Percentiles rank a stretch among this genome's conserved stretches.
Evolutionary conservation across 2,797 vertebrate genomes (phyloP).

Genomic region (Threskiornis aethiopicus): DNA sequence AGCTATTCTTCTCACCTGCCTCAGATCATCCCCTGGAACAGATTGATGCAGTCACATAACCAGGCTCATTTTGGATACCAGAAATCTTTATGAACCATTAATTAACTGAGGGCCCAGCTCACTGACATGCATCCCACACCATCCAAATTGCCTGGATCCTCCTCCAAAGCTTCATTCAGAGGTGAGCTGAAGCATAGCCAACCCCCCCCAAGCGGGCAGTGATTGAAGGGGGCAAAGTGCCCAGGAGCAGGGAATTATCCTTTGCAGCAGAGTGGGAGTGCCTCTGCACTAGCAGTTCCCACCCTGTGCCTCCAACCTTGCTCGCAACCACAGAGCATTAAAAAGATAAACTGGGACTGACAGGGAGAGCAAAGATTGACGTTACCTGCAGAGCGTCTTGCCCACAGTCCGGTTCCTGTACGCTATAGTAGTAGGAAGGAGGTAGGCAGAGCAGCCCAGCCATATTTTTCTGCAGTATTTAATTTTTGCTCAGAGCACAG

Average conservation of each 20-base stretch:
- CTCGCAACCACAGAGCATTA: neutral
- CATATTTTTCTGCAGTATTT: neutral
- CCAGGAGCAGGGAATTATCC: neutral
- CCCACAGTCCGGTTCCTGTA: neutral
- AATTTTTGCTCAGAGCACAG: neutral
- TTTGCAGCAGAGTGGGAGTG: neutral
- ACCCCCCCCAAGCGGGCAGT: neutral
- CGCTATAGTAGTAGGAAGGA: neutral
- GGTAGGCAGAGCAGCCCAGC: neutral
- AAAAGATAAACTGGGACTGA: neutral
- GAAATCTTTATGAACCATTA: neutral
- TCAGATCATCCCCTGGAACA: constrained; percentile 1
- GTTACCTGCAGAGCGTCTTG: neutral
- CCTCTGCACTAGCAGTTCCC: neutral
- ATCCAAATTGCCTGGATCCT: neutral
- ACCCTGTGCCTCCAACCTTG: neutral
- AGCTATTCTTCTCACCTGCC: neutral
- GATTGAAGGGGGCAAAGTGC: neutral
- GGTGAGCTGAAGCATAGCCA: neutral
- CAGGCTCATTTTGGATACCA: neutral
- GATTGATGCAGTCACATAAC: neutral
- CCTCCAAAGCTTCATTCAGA: neutral
- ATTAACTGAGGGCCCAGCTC: neutral
- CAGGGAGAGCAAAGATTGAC: neutral
- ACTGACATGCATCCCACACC: neutral